Evolutionary conservation across 1,140 invertebrate genomes (phyloP).

Genomic region (Cydia amplana): DNA sequence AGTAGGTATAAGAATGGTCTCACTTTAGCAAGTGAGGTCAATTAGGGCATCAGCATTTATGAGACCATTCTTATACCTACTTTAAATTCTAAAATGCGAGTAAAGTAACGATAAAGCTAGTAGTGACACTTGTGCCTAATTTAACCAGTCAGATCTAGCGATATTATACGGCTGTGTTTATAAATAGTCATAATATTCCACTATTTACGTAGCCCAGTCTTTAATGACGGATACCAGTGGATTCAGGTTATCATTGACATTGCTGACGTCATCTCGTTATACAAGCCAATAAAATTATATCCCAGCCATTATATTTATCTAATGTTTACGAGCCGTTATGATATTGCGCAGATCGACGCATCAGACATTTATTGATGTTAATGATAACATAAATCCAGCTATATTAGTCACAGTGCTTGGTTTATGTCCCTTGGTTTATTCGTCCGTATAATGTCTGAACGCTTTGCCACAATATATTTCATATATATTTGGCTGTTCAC

Average conservation of each 20-base stretch:
- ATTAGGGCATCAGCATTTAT: too few relatives aligned
- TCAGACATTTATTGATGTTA: neutral
- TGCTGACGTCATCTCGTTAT: constrained; percentile 5
- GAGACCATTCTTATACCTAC: too few relatives aligned
- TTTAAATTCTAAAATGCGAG: too few relatives aligned
- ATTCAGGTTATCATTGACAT: constrained; percentile 15
- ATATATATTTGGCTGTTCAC: too few relatives aligned
- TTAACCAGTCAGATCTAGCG: too few relatives aligned
- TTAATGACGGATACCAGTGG: neutral
- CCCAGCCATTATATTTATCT: constrained; percentile 1
- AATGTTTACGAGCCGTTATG: constrained; percentile 15
- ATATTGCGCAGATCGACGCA: neutral
- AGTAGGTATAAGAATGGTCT: too few relatives aligned
- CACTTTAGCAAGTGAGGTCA: too few relatives aligned
- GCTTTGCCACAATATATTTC: too few relatives aligned
- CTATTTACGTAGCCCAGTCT: neutral
- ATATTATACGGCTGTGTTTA: too few relatives aligned
- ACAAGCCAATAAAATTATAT: constrained; percentile 21
- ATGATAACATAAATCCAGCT: neutral
- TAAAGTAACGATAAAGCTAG: too few relatives aligned
- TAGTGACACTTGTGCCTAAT: too few relatives aligned
- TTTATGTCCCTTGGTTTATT: neutral
- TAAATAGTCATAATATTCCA: neutral
- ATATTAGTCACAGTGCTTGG: neutral
- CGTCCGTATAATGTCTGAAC: too few relatives aligned